Evolutionary conservation across 2,113 vertebrate genomes (phyloP).

Genomic region (Strigops habroptila): DNA sequence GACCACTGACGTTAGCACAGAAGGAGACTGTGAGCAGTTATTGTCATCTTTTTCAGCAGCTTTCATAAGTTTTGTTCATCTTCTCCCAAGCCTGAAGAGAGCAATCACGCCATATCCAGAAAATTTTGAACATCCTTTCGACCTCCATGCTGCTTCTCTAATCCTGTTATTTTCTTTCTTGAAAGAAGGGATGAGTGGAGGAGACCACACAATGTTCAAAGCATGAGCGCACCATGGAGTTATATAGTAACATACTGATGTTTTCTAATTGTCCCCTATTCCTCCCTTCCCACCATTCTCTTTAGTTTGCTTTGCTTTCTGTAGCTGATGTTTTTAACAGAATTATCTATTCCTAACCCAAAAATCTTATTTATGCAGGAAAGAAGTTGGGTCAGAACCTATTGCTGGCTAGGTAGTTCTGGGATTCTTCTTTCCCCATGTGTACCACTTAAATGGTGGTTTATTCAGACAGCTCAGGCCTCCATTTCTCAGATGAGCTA

Average conservation of each 20-base stretch:
- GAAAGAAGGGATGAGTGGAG: neutral
- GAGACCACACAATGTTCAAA: neutral
- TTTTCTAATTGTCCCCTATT: neutral
- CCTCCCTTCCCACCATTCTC: neutral
- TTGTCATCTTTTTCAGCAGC: neutral
- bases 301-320: neutral
- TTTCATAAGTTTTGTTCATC: neutral
- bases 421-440: neutral
- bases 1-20: neutral
- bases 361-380: neutral
- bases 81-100: neutral
- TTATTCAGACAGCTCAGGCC: neutral
- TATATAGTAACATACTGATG: neutral
- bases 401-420: neutral
- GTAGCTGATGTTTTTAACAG: neutral
- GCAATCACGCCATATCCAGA: neutral
- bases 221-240: neutral
- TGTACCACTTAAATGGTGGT: neutral
- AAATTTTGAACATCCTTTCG: neutral
- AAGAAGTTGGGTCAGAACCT: neutral
- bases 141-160: neutral
- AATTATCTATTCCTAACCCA: neutral
- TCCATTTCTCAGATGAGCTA: neutral
- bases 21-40: neutral
- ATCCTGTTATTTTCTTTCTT: neutral